Evolutionary conservation across 2,797 vertebrate genomes (phyloP).

Genomic region (Diceros bicornis): DNA sequence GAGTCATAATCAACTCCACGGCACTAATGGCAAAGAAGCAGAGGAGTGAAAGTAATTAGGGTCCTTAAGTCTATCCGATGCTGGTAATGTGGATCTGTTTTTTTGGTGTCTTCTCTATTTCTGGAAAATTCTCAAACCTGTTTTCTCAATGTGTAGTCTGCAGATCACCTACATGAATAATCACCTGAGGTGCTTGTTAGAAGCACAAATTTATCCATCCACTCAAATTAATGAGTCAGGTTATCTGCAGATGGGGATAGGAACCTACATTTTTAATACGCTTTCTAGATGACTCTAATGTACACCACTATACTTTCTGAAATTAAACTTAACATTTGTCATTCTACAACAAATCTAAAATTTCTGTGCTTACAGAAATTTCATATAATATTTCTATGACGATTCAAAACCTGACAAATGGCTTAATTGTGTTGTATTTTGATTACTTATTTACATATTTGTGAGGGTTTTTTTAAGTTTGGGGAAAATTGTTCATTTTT

Average conservation of each 20-base stretch:
- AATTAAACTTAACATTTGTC: slow-evolving; percentile 16
- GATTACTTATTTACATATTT: background rate
- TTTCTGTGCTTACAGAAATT: slow-evolving; percentile 13
- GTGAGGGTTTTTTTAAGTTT: background rate
- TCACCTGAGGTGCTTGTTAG: background rate
- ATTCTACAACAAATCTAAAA: slow-evolving; percentile 50
- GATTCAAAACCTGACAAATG: slow-evolving; percentile 51
- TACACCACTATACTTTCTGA: background rate
- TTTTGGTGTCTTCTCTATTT: background rate
- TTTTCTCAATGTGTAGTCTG: slow-evolving; percentile 12
- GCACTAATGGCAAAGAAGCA: background rate
- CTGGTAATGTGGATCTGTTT: background rate
- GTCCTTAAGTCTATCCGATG: background rate
- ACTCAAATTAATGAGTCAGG: background rate
- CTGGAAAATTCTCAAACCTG: background rate
- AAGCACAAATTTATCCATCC: background rate
- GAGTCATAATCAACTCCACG: too few relatives aligned
- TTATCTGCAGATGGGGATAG: background rate
- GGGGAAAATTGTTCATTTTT: background rate
- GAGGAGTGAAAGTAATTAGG: background rate
- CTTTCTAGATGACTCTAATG: background rate
- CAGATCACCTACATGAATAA: slow-evolving; percentile 16
- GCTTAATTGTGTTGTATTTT: slow-evolving; percentile 31
- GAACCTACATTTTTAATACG: slow-evolving; percentile 58
- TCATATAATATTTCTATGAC: slow-evolving; percentile 22